A percentile compares a stretch with the other conserved stretches of the same genome.
Conservation (phyloP, 2,797 vertebrate genomes). For the Phataginus tricuspis region DNA sequence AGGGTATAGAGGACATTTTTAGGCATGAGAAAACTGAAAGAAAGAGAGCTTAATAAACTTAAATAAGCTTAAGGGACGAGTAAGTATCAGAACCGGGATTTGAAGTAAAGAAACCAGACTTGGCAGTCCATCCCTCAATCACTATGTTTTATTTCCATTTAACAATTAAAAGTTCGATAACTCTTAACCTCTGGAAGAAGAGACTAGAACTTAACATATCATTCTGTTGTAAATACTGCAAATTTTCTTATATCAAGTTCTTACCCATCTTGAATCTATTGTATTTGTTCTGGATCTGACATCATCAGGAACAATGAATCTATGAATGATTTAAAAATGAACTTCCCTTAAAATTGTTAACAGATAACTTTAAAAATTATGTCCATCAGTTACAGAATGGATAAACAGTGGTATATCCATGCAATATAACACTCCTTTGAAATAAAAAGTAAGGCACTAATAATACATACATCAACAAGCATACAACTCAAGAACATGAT, state of each 20-base stretch:
- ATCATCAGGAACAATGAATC: neutral
- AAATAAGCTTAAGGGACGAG: neutral
- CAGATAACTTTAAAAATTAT: neutral
- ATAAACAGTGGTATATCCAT: neutral
- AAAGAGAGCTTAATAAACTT: neutral
- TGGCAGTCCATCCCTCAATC: fast-evolving
- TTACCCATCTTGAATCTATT: neutral
- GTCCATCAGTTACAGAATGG: neutral
- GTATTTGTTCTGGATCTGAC: neutral
- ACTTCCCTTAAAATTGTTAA: neutral
- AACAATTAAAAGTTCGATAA: neutral
- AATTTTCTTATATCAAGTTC: neutral
- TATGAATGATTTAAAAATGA: neutral
- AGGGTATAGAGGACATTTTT: neutral
- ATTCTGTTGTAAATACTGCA: neutral
- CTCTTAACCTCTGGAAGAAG: neutral
- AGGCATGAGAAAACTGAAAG: neutral
- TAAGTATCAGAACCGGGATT: neutral
- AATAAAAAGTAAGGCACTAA: neutral
- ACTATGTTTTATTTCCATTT: neutral
- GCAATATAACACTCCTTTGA: neutral
- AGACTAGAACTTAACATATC: neutral
- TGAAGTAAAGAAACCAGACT: neutral
- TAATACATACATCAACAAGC: neutral
- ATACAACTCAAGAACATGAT: neutral